Evolutionary conservation across 2,888 invertebrate species (phyloP).

Genomic region (Colostygia pectinataria): DNA sequence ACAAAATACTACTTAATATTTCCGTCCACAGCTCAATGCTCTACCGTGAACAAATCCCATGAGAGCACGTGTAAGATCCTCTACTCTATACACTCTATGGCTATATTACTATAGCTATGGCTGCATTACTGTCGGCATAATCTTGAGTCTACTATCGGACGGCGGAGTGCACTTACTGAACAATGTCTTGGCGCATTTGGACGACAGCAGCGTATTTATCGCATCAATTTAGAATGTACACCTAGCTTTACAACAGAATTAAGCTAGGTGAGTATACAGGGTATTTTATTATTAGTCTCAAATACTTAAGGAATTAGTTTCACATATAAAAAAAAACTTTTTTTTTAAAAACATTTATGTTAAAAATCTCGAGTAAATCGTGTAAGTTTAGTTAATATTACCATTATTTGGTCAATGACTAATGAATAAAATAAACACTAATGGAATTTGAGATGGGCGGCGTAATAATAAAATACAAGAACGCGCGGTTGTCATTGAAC

Average conservation of each 20-base stretch:
- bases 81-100: slow-evolving; percentile 4
- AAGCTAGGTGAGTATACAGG: neutral
- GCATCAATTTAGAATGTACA: slow-evolving; percentile 22
- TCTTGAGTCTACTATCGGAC: slow-evolving; percentile 44
- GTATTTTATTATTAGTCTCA: neutral
- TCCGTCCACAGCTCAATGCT: no score
- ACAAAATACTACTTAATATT: no score
- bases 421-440: no score
- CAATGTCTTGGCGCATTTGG: slow-evolving; percentile 37
- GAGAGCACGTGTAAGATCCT: slow-evolving; percentile 19
- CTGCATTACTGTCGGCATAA: slow-evolving; percentile 43
- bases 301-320: no score
- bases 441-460: no score
- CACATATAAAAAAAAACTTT: no score
- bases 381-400: no score
- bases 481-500: no score
- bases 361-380: no score
- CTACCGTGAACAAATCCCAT: slow-evolving; percentile 12
- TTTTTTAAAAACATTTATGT: no score
- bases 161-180: slow-evolving; percentile 59
- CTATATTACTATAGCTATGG: slow-evolving; percentile 12
- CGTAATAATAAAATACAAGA: no score
- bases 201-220: slow-evolving; percentile 19
- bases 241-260: slow-evolving; percentile 11
- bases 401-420: no score